Evolutionary conservation across 2,113 vertebrate genomes (phyloP).

Genomic region (Syngnathoides biaculeatus): DNA sequence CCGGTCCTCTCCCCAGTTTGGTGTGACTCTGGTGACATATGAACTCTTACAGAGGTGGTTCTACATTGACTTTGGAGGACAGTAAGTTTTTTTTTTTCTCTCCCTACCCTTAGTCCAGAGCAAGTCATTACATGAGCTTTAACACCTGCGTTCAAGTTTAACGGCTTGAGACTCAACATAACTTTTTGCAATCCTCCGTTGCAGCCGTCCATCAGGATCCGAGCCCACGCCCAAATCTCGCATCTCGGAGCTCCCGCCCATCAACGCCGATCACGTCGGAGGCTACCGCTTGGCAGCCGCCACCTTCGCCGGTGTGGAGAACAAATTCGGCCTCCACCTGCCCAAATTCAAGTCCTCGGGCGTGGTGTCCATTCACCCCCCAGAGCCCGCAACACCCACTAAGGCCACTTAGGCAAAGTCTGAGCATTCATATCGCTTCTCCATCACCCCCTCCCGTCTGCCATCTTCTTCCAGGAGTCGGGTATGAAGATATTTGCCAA

Average conservation of each 20-base stretch:
- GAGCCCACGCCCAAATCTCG: constrained; percentile 84
- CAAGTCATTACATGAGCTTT: no score
- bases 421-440: constrained; percentile 27
- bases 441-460: constrained; percentile 16
- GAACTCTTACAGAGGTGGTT: constrained; percentile 97
- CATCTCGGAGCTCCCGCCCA: constrained; percentile 91
- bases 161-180: neutral
- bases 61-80: constrained; percentile 94
- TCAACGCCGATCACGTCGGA: constrained; percentile 85
- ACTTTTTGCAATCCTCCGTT: neutral
- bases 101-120: neutral
- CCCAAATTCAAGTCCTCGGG: constrained; percentile 88
- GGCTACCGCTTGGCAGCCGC: constrained; percentile 94
- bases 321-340: constrained; percentile 96
- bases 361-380: constrained; percentile 68
- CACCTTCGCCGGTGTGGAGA: constrained; percentile 96
- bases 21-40: constrained; percentile 93
- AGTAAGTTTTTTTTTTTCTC: constrained; percentile 75
- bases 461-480: constrained; percentile 49
- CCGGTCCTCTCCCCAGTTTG: constrained; percentile 96
- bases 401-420: constrained; percentile 47
- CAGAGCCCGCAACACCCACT: constrained; percentile 45
- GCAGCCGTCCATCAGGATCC: constrained; percentile 86
- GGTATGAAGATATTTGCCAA: constrained; percentile 46
- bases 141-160: neutral